These are phyloP conservation scores for Falco concolor DNA, from an alignment of 2,797 vertebrate species.

Conservation along the genomic window DNA sequence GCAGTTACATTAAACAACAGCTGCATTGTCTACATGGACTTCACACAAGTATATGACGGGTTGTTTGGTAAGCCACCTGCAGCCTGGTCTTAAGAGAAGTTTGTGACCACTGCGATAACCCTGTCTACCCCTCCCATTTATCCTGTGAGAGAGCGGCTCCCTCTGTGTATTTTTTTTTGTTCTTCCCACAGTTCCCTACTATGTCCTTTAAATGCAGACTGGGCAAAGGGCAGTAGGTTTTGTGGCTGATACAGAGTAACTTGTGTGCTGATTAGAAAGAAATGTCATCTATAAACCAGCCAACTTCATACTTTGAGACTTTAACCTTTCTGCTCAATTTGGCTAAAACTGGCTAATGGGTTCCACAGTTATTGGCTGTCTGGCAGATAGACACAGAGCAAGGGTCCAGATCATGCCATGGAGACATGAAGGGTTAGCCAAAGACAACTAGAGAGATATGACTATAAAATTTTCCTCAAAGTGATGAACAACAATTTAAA, in stretches of 20 bases:
- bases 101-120: not conserved
- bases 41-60: not conserved
- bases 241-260: not conserved
- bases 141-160: rapidly evolving
- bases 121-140: not conserved
- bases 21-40: not conserved
- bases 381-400: not conserved
- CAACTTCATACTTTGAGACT: not conserved
- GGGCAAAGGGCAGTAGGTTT: not conserved
- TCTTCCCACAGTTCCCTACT: not conserved
- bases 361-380: not conserved
- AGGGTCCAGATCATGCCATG: not conserved
- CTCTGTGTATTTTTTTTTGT: not conserved
- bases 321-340: not conserved
- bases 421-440: not conserved
- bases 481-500: not conserved
- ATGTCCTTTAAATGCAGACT: not conserved
- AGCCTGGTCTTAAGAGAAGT: not conserved
- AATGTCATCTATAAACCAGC: not conserved
- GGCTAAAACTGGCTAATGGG: not conserved
- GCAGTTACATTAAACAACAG: not conserved
- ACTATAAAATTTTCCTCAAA: not conserved
- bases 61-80: constrained; percentile 15
- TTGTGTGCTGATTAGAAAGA: not conserved
- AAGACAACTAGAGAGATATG: not conserved